Evolutionary conservation across 2,888 invertebrate species (phyloP).

Genomic region (Tipula confusa): DNA sequence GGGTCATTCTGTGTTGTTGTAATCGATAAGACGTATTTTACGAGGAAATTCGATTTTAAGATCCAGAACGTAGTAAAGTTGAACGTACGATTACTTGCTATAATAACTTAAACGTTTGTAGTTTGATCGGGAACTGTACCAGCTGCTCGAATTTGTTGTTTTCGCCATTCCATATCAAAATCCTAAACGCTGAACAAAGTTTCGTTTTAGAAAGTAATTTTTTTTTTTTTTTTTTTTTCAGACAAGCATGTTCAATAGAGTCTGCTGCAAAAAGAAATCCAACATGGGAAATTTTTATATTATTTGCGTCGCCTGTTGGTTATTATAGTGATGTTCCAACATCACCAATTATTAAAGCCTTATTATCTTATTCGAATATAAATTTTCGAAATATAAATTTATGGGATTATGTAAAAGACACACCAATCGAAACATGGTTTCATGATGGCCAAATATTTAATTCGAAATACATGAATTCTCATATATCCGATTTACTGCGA

Average conservation of each 20-base stretch:
- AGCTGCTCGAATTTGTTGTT: too few species aligned
- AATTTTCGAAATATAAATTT: slow-evolving; percentile 44
- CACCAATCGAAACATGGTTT: slow-evolving; percentile 45
- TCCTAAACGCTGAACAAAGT: too few species aligned
- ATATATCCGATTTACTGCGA: slow-evolving; percentile 44
- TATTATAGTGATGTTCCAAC: slow-evolving; percentile 36
- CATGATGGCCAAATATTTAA: slow-evolving; percentile 42
- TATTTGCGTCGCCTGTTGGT: slow-evolving; percentile 43
- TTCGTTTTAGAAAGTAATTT: too few species aligned
- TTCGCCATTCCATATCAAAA: too few species aligned
- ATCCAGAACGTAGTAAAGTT: too few species aligned
- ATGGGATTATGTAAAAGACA: slow-evolving; percentile 43
- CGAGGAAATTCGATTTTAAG: too few species aligned
- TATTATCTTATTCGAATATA: slow-evolving; percentile 44
- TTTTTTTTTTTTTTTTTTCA: slow-evolving; percentile 13
- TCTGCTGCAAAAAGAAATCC: slow-evolving; percentile 47
- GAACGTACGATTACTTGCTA: too few species aligned
- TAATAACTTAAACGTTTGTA: too few species aligned
- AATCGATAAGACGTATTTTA: too few species aligned
- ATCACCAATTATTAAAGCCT: slow-evolving; percentile 38
- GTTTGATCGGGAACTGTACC: too few species aligned
- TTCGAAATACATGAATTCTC: slow-evolving; percentile 41
- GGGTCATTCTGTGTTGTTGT: too few species aligned
- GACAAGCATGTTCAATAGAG: slow-evolving; percentile 49
- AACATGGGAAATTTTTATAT: slow-evolving; percentile 43